Evolutionary conservation across 2,888 invertebrate genomes (phyloP), one percentile per base, ranked within the genome.

Genomic region (Agrypnus murinus): DNA sequence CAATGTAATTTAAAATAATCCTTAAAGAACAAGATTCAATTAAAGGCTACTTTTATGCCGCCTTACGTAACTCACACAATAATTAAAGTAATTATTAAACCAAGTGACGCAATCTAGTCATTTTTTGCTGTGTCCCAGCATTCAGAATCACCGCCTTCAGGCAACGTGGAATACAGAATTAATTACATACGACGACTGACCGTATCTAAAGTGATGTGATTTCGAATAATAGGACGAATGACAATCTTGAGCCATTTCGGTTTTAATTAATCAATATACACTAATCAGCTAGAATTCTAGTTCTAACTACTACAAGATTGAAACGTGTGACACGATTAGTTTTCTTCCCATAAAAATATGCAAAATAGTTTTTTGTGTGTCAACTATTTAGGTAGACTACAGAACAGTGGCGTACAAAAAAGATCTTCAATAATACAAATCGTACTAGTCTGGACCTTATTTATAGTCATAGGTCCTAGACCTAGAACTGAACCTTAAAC

Each of bases 141-240:
- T 79, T 77, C 75, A 76, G 73, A 77, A 76, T 78, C 73, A 72
- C 74, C 76, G 77, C 79, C 77, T 72, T 48, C 59, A 72, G 77
- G 78, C 77, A 76, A 75, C 78, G 74, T 77, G 43, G 62, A 79
- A 80, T 78, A 78, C 75, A 79, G 82, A 80, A 80, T 81, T 82
- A 82, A 81, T 81, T 84, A 84, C 82, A 82, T 25, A 25, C 25
- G 81, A 77, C 78, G 81, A 82, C 81, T 78, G 81, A 79, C 81
- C 79, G 79, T 80, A 77, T 78, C 78, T 78, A 79, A 80, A 81
- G 81, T 80, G 78, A 77, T 78, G 80, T 80, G 82, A 82, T 83
- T 83, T 81, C 77, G 78, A 80, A 77, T 79, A 80, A 81, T 77
- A 81, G 81, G 82, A 82, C 83, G 83, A 81, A 81, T 83, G 84